A percentile compares a stretch with the other conserved stretches of the same genome.
phyloP scores from a whole-genome alignment of 1,140 invertebrate genomes.

The Drosophila serrata region DNA sequence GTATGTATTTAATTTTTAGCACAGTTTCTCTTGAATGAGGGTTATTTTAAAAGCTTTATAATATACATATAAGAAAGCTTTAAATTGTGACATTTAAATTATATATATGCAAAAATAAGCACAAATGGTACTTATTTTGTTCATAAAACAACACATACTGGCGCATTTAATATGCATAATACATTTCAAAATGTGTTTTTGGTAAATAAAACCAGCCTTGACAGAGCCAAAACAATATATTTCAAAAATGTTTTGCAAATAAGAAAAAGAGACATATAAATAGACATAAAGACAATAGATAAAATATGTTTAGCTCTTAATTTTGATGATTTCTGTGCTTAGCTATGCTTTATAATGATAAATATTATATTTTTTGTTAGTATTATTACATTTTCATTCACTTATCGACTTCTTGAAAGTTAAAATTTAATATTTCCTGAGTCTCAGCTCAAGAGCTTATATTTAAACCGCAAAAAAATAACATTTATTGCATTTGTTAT shows the following conservation, averaged over 20 bases:
- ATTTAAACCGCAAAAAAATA: neutral
- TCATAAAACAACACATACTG: neutral
- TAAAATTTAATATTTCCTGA: neutral
- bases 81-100: neutral
- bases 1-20: neutral
- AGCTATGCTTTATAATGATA: no score
- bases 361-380: no score
- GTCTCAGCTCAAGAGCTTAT: neutral
- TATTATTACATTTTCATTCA: neutral
- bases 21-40: neutral
- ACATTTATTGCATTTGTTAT: slow-evolving; percentile 31
- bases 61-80: no score
- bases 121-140: neutral
- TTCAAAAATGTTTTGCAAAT: neutral
- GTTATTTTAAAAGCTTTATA: neutral
- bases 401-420: neutral
- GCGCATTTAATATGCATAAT: neutral
- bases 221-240: slow-evolving; percentile 1
- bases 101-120: no score
- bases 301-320: neutral
- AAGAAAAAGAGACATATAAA: neutral
- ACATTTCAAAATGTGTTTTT: neutral
- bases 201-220: slow-evolving; percentile 7
- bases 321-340: neutral
- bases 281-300: neutral